These are phyloP conservation scores for Kryphioiulus occultus DNA, from an alignment of 2,888 invertebrate species.

Conservation along the genomic window DNA sequence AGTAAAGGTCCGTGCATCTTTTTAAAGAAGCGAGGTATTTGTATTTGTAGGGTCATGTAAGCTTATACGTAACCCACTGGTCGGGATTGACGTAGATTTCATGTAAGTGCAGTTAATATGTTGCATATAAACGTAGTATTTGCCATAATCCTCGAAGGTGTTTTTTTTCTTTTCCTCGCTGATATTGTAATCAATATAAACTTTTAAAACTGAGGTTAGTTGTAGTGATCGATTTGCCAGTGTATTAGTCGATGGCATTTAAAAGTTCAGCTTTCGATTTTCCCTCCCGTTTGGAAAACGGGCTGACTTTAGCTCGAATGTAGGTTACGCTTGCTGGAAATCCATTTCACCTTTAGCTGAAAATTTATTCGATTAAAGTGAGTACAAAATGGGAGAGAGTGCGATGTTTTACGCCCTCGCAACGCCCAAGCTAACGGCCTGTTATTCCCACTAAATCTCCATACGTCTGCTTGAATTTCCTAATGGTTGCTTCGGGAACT, in stretches of 20 bases:
- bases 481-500: conserved; percentile 24
- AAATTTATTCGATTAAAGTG: conserved; percentile 40
- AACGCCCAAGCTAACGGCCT: conserved; percentile 34
- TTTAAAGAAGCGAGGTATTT: no score
- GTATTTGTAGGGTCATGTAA: no score
- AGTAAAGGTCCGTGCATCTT: no score
- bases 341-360: conserved; percentile 33
- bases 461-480: conserved; percentile 39
- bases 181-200: neutral
- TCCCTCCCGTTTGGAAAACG: neutral
- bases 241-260: conserved; percentile 13
- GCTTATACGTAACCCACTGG: no score
- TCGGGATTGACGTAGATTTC: no score
- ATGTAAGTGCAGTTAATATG: no score
- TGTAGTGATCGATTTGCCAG: neutral
- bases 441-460: conserved; percentile 32
- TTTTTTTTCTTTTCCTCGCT: neutral
- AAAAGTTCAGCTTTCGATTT: neutral
- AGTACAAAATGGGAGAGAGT: neutral
- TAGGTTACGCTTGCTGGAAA: conserved; percentile 21
- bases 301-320: neutral
- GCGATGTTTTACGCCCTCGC: conserved; percentile 39
- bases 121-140: neutral
- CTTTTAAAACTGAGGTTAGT: neutral
- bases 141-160: neutral